phyloP scores from a whole-genome alignment of 2,888 invertebrate genomes.

The Cataglyphis altisquamis region DNA sequence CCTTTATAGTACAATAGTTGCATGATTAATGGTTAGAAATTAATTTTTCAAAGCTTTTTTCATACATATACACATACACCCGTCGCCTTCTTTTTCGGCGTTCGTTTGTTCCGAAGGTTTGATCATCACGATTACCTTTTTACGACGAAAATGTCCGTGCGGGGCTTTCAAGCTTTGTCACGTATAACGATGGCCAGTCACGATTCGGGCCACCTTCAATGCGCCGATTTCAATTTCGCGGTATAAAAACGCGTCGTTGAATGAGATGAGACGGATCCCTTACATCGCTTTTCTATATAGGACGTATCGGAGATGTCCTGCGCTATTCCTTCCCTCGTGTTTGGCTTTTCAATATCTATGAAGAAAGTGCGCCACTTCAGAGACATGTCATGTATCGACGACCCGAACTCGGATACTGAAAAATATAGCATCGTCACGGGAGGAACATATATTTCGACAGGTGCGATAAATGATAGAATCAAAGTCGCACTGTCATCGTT shows the following conservation, averaged over 20 bases:
- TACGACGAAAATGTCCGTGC: slow-evolving; percentile 18
- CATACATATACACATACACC: background rate
- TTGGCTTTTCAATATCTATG: slow-evolving; percentile 48
- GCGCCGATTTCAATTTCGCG: slow-evolving; percentile 53
- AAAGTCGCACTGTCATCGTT: slow-evolving; percentile 50
- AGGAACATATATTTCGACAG: slow-evolving; percentile 41
- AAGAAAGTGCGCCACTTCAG: slow-evolving; percentile 39
- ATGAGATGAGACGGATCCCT: slow-evolving; percentile 41
- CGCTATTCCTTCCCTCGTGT: slow-evolving; percentile 26
- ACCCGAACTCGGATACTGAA: slow-evolving; percentile 8
- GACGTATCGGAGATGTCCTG: slow-evolving; percentile 28
- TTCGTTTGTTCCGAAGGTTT: slow-evolving; percentile 33
- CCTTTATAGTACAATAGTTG: background rate
- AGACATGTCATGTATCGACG: slow-evolving; percentile 23
- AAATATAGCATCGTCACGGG: slow-evolving; percentile 45
- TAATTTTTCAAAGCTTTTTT: slow-evolving; percentile 33
- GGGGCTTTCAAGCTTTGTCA: slow-evolving; percentile 45
- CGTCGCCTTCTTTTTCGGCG: background rate
- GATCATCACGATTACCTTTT: slow-evolving; percentile 49
- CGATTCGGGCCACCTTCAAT: slow-evolving; percentile 35
- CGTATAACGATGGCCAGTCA: slow-evolving; percentile 37
- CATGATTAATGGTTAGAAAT: slow-evolving; percentile 16
- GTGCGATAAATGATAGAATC: slow-evolving; percentile 41
- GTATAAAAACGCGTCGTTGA: slow-evolving; percentile 49
- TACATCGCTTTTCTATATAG: slow-evolving; percentile 32